A percentile compares a stretch with the other conserved stretches of the same genome.
Conservation (phyloP, 2,113 vertebrate genomes). For the Channa argus region DNA sequence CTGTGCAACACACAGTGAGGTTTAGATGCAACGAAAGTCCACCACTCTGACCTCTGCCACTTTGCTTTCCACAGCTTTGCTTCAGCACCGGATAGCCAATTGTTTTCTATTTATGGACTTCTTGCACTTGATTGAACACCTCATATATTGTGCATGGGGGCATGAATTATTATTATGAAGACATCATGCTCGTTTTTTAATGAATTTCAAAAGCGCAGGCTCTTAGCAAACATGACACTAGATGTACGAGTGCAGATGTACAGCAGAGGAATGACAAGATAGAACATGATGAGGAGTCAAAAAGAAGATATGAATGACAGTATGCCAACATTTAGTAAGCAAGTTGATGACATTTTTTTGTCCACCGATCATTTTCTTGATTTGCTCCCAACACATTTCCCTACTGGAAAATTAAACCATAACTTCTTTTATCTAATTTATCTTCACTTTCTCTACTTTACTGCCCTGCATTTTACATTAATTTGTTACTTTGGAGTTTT, state of each 20-base stretch:
- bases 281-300: neutral
- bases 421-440: neutral
- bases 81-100: neutral
- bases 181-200: neutral
- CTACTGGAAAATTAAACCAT: neutral
- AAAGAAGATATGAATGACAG: neutral
- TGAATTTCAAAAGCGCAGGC: neutral
- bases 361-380: neutral
- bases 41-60: neutral
- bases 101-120: conserved; percentile 1
- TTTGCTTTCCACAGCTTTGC: neutral
- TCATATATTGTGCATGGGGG: neutral
- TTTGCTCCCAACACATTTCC: neutral
- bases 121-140: neutral
- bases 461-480: neutral
- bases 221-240: neutral
- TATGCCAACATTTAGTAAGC: neutral
- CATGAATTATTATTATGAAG: conserved; percentile 1
- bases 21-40: neutral
- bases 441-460: conserved; percentile 3
- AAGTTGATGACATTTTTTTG: neutral
- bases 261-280: neutral
- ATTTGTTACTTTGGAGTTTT: neutral
- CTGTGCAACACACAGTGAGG: neutral
- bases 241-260: neutral